A percentile compares a stretch with the other conserved stretches of the same genome.
Conservation (phyloP, 2,113 vertebrate species). For the Melospiza georgiana region DNA sequence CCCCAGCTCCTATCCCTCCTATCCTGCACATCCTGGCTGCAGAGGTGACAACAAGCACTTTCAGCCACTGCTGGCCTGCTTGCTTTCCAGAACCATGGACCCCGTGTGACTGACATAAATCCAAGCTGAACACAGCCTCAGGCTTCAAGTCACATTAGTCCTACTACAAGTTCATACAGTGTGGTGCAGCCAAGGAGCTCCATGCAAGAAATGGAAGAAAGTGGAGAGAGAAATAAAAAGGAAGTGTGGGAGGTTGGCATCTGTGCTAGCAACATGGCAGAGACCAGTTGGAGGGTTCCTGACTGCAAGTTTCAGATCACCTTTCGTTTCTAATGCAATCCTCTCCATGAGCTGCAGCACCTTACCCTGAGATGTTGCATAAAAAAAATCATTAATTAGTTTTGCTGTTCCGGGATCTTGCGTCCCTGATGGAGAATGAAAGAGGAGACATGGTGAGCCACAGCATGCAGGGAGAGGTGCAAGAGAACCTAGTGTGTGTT, state of each 20-base stretch:
- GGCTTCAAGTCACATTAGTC: not conserved
- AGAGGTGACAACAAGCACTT: fast-evolving
- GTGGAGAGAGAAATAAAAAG: not conserved
- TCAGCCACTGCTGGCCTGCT: fast-evolving
- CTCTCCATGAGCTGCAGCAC: not conserved
- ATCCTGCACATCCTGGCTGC: not conserved
- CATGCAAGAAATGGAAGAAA: not conserved
- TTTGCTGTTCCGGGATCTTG: not conserved
- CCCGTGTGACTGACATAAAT: not conserved
- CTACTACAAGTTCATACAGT: not conserved
- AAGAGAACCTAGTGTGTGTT: not conserved
- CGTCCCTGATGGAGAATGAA: not conserved
- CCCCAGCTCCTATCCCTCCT: not conserved
- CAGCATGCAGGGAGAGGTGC: fast-evolving
- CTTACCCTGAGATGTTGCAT: not conserved
- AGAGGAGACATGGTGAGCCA: not conserved
- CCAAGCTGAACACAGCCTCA: not conserved
- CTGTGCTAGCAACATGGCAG: not conserved
- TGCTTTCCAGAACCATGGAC: not conserved
- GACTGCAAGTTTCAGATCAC: not conserved
- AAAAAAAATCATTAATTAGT: not conserved
- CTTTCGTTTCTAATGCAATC: not conserved
- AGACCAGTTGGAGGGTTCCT: not conserved
- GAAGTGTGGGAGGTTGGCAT: fast-evolving
- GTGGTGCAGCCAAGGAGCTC: not conserved